Percentiles rank a stretch among this genome's conserved stretches.
Conservation (phyloP, 2,888 invertebrate species). For the Pachymerium ferrugineum region DNA sequence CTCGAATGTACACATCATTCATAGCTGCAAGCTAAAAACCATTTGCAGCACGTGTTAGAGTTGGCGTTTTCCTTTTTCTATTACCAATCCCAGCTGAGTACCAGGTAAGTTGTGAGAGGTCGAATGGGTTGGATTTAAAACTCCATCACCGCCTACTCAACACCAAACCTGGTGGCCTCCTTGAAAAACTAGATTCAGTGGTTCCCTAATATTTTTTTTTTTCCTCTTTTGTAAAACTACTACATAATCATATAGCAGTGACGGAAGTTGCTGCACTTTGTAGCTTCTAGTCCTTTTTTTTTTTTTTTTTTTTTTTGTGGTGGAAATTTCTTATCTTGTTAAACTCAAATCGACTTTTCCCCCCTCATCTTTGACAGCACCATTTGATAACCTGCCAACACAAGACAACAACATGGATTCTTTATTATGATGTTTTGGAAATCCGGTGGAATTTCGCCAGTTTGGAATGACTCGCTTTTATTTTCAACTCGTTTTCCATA, state of each 20-base stretch:
- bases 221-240: neutral
- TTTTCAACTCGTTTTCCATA: neutral
- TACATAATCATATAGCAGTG: too few relatives aligned
- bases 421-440: neutral
- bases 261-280: too few relatives aligned
- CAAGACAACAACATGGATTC: neutral
- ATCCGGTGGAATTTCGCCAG: neutral
- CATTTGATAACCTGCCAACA: neutral
- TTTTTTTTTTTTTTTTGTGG: neutral
- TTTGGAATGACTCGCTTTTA: neutral
- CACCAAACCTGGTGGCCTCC: neutral
- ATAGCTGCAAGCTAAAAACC: too few relatives aligned
- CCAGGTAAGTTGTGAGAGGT: conserved; percentile 9
- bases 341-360: too few relatives aligned
- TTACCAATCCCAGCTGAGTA: neutral
- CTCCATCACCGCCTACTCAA: neutral
- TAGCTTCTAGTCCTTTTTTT: too few relatives aligned
- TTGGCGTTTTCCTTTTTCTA: neutral
- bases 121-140: neutral
- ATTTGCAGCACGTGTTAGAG: neutral
- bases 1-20: too few relatives aligned
- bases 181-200: neutral
- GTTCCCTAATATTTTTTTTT: neutral
- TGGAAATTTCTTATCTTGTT: neutral
- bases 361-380: neutral